These are phyloP conservation scores for Chunga burmeisteri DNA, from an alignment of 2,113 vertebrate species.

Conservation along the genomic window DNA sequence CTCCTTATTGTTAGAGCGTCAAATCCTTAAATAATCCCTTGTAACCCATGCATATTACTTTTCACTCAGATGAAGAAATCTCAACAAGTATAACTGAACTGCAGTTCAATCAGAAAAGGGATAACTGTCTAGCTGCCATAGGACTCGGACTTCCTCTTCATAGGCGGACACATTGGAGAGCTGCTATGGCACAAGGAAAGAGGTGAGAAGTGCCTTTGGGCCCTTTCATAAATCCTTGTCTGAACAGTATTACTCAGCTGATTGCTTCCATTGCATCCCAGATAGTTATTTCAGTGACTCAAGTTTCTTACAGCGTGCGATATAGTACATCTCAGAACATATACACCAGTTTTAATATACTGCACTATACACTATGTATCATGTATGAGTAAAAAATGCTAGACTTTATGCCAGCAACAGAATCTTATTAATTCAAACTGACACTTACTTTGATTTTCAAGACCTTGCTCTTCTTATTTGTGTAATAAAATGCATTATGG, in stretches of 20 bases:
- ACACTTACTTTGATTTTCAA: neutral
- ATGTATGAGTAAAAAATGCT: neutral
- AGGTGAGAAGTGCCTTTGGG: neutral
- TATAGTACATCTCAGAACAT: neutral
- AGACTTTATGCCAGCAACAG: neutral
- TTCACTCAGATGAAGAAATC: neutral
- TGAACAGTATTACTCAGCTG: neutral
- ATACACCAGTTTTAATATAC: neutral
- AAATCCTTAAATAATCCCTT: neutral
- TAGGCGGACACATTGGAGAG: neutral
- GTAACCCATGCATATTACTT: neutral
- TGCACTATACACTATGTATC: neutral
- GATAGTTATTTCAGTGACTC: neutral
- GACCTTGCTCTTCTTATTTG: neutral
- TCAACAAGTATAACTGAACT: neutral
- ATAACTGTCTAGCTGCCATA: neutral
- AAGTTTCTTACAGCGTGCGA: neutral
- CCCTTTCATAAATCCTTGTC: neutral
- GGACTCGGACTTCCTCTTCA: neutral
- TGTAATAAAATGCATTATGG: neutral
- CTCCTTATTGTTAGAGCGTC: neutral
- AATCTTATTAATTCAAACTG: neutral
- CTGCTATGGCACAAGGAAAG: neutral
- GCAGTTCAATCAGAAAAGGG: neutral
- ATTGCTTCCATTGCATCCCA: neutral